A percentile compares a stretch with the other conserved stretches of the same genome.
Conservation (phyloP, 2,888 invertebrate genomes). For the Dendrolimus houi region DNA sequence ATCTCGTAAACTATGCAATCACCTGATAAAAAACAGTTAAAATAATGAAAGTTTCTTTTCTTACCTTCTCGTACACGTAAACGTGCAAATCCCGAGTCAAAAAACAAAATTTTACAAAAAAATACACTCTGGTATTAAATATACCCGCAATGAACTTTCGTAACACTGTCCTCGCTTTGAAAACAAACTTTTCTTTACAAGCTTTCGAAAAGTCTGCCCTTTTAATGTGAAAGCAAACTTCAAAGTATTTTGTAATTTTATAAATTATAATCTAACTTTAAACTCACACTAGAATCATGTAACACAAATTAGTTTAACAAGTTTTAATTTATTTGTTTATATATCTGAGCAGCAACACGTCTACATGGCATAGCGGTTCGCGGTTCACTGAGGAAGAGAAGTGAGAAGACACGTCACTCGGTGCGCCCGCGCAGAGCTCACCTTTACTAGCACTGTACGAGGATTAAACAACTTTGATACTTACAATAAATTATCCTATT, state of each 20-base stretch:
- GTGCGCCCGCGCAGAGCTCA: slow-evolving; percentile 66
- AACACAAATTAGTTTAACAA: slow-evolving; percentile 40
- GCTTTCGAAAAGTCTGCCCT: slow-evolving; percentile 21
- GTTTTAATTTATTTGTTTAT: slow-evolving; percentile 15
- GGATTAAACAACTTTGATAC: slow-evolving; percentile 38
- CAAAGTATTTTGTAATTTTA: background rate
- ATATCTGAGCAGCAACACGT: slow-evolving; percentile 22
- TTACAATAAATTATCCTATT: slow-evolving; percentile 10
- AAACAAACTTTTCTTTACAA: slow-evolving; percentile 35
- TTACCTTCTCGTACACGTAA: slow-evolving; percentile 31
- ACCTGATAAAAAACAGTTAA: slow-evolving; percentile 24
- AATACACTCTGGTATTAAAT: background rate
- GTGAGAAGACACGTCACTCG: slow-evolving; percentile 66
- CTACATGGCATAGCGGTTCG: slow-evolving; percentile 37
- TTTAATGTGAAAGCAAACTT: background rate
- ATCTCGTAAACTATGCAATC: slow-evolving; percentile 6
- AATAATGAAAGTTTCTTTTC: slow-evolving; percentile 7
- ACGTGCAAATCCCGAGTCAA: slow-evolving; percentile 52
- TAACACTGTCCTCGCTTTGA: slow-evolving; percentile 49
- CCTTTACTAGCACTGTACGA: slow-evolving; percentile 50
- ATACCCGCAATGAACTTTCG: slow-evolving; percentile 35
- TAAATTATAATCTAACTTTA: background rate
- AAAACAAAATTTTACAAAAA: slow-evolving; percentile 21
- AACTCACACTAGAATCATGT: slow-evolving; percentile 27
- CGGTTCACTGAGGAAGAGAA: slow-evolving; percentile 62